A percentile compares a stretch with the other conserved stretches of the same genome.
Conservation (phyloP, 2,797 vertebrate genomes). For the Strix occidentalis region DNA sequence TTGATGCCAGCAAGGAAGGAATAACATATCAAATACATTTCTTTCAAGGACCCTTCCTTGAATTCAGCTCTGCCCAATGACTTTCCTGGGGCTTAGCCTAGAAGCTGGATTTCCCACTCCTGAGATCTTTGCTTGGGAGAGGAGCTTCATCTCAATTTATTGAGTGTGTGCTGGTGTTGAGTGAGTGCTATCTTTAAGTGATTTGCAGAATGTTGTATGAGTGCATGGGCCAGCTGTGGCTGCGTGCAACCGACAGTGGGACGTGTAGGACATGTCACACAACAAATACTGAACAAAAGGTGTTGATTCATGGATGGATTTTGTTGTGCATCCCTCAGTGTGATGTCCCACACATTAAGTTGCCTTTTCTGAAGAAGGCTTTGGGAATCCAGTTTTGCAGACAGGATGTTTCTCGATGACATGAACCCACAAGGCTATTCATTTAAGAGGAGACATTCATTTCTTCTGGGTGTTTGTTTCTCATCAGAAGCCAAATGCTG, state of each 20-base stretch:
- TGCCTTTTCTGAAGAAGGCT: background rate
- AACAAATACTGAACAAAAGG: background rate
- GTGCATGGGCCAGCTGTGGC: background rate
- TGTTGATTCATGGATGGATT: background rate
- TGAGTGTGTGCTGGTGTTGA: background rate
- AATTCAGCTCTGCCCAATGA: background rate
- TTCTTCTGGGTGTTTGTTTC: background rate
- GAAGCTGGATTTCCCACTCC: background rate
- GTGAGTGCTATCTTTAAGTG: background rate
- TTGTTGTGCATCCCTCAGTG: background rate
- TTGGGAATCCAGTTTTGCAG: background rate
- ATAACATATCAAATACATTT: background rate
- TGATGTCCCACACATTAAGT: background rate
- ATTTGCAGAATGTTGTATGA: background rate
- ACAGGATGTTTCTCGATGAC: background rate
- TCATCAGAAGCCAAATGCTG: background rate
- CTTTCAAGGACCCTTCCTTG: background rate
- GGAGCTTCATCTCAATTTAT: background rate
- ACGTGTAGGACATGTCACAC: fast-evolving
- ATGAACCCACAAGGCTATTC: background rate
- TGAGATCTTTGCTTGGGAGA: background rate
- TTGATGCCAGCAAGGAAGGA: background rate
- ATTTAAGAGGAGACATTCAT: background rate
- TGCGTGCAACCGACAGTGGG: background rate
- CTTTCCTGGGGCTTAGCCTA: background rate